These are phyloP conservation scores for Nemoura dubitans DNA, from an alignment of 2,888 invertebrate species.

Conservation along the genomic window DNA sequence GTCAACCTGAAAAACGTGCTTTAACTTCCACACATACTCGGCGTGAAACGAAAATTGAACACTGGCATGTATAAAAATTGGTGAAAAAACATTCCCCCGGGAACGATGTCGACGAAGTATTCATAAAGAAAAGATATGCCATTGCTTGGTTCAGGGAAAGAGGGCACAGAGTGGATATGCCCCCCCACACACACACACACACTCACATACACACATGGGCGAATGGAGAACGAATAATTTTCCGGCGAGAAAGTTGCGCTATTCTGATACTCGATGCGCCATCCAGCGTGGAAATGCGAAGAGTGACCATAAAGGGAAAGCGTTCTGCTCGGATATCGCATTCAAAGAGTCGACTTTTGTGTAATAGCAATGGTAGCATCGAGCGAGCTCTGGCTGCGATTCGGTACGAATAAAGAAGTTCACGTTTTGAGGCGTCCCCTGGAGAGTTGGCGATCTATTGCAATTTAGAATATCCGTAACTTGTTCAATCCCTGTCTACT, in stretches of 20 bases:
- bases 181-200: no score
- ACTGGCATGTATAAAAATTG: slow-evolving; percentile 33
- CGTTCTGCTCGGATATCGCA: slow-evolving; percentile 27
- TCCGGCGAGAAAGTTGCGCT: slow-evolving; percentile 19
- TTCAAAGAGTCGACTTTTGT: slow-evolving; percentile 25
- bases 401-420: not conserved
- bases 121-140: slow-evolving; percentile 27
- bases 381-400: not conserved
- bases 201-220: not conserved
- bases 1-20: slow-evolving; percentile 49
- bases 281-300: not conserved
- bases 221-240: slow-evolving; percentile 34
- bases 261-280: not conserved
- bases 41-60: slow-evolving; percentile 38
- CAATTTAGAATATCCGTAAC: not conserved
- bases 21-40: slow-evolving; percentile 41
- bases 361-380: not conserved
- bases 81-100: slow-evolving; percentile 30
- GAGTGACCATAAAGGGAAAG: slow-evolving; percentile 39
- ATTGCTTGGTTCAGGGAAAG: not conserved
- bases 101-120: slow-evolving; percentile 26
- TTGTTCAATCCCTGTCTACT: not conserved
- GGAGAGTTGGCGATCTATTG: not conserved
- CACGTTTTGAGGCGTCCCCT: not conserved
- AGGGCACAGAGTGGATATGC: no score